Base-by-base conservation (phyloP, 1,140 invertebrate species). In the Stegodyphus dumicola region DNA sequence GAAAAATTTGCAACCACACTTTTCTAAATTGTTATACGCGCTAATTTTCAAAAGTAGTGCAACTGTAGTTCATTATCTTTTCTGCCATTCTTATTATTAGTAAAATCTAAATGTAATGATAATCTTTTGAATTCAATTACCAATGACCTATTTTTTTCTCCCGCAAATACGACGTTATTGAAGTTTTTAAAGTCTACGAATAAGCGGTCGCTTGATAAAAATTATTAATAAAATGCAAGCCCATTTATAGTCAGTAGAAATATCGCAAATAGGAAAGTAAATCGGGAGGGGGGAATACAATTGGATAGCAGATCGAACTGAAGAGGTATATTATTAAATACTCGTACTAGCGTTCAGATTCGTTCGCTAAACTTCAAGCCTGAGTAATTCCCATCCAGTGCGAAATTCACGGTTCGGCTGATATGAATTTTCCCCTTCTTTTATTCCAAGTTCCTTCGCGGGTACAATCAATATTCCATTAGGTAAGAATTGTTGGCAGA, bases 401-500 rank as follows among this genome's bases (percentile, higher is more conserved):
- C 48, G 67, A 70, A 11, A 33, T 70, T 17, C 48, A 70, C 67
- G 17, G 67, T 48, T 6, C 67, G 17, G 11, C 10, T 17, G 18
- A 33, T 10, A 70, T 33, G 10, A 15, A 10, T 70, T 70, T 48
- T 48, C 67, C 13, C 67, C 64, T 65, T 7, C 17, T 15, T 65
- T 15, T 65, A 15, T 65, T 33, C 33, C 33, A 60, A 11, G 18
- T 33, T 48, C 67, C 48, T 70, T 70, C 5, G 13, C 17, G 64
- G 17, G 17, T 70, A 48, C 67, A 70, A 70, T 70, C 67, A 70
- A 70, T 70, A 70, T 70, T 33, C 48, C 67, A 70, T 70, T 70
- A 11, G 67, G 18, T n/a, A 15, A 33, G 18, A 70, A 70, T 33
- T 17, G 18, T 70, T 70, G 67, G 67, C 67, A 70, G 15, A 70